phyloP scores from a whole-genome alignment of 2,888 invertebrate genomes.

The Drosophila sordidapex region DNA sequence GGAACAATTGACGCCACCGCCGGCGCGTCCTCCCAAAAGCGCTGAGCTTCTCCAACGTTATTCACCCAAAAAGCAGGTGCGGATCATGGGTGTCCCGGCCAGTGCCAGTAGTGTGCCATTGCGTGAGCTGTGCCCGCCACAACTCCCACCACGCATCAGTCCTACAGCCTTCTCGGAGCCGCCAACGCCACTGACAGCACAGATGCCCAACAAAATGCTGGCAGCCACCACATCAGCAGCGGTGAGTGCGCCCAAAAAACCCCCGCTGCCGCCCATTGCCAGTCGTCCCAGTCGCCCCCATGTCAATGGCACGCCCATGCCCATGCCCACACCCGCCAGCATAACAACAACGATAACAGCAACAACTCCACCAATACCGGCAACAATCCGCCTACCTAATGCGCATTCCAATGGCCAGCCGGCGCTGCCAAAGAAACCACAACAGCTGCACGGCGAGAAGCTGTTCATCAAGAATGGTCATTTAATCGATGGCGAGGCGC shows the following conservation, averaged over 20 bases:
- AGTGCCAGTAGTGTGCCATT: slow-evolving; percentile 35
- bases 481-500: slow-evolving; percentile 87
- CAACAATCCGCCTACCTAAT: slow-evolving; percentile 67
- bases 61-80: slow-evolving; percentile 82
- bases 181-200: slow-evolving; percentile 39
- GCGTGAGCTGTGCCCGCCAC: slow-evolving; percentile 71
- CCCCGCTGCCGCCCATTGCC: slow-evolving; percentile 90
- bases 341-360: slow-evolving; percentile 31
- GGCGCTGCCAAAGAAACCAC: slow-evolving; percentile 66
- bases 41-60: slow-evolving; percentile 84
- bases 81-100: slow-evolving; percentile 31
- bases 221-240: slow-evolving; percentile 42
- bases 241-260: slow-evolving; percentile 88
- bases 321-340: slow-evolving; percentile 54
- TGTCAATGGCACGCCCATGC: slow-evolving; percentile 56
- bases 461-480: slow-evolving; percentile 86
- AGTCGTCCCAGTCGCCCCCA: slow-evolving; percentile 84
- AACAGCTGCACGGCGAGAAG: slow-evolving; percentile 72
- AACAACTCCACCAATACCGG: slow-evolving; percentile 71
- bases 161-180: slow-evolving; percentile 57
- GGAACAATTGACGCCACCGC: slow-evolving; percentile 88
- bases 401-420: slow-evolving; percentile 80
- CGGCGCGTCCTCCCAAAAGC: slow-evolving; percentile 89
- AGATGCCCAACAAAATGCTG: neutral
- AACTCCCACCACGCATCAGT: slow-evolving; percentile 80